These are phyloP conservation scores for Athetis lepigone DNA, from an alignment of 2,888 invertebrate species.

Conservation along the genomic window DNA sequence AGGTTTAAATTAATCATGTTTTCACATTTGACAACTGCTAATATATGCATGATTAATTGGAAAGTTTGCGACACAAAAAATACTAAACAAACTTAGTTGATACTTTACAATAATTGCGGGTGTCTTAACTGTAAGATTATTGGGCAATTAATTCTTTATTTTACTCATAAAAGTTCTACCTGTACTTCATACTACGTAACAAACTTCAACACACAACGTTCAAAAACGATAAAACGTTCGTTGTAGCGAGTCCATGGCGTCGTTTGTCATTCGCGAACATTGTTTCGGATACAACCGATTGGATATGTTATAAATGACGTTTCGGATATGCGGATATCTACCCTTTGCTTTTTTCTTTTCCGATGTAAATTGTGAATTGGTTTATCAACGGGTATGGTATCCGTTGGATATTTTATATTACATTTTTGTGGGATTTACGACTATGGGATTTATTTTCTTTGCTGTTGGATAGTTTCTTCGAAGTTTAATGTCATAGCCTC, in stretches of 20 bases:
- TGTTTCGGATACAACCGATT: slow-evolving; percentile 76
- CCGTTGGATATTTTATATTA: slow-evolving; percentile 9
- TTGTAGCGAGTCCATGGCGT: slow-evolving; percentile 17
- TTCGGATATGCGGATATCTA: slow-evolving; percentile 60
- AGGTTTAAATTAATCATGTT: no score
- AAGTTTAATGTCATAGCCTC: no score
- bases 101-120: no score
- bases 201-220: slow-evolving; percentile 15
- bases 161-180: no score
- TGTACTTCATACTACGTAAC: neutral
- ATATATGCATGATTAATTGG: no score
- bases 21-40: no score
- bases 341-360: slow-evolving; percentile 57
- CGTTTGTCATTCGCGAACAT: slow-evolving; percentile 66
- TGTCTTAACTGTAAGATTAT: no score
- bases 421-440: slow-evolving; percentile 45
- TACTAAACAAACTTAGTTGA: no score
- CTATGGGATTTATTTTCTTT: slow-evolving; percentile 19
- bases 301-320: slow-evolving; percentile 78
- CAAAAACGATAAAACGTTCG: slow-evolving; percentile 23
- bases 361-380: slow-evolving; percentile 67
- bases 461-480: no score
- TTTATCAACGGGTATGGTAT: slow-evolving; percentile 58
- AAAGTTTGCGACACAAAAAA: no score
- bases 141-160: no score